Evolutionary conservation across 2,113 vertebrate species (phyloP).

Genomic region (Tursiops truncatus): DNA sequence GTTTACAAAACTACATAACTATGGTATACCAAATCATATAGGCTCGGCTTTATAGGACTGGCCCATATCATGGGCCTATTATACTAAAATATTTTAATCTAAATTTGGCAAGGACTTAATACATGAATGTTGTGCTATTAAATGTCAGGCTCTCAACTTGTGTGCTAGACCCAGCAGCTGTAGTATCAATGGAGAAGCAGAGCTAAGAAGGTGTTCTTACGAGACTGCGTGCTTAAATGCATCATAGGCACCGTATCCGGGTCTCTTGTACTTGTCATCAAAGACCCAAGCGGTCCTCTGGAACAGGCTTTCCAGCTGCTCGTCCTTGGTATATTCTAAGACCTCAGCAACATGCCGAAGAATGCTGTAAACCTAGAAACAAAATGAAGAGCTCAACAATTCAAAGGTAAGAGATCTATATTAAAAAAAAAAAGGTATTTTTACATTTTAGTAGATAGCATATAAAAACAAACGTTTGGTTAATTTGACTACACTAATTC

Average conservation of each 20-base stretch:
- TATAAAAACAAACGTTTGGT: background rate
- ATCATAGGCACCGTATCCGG: conserved; percentile 97
- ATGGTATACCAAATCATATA: background rate
- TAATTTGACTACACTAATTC: background rate
- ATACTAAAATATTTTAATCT: conserved; percentile 26
- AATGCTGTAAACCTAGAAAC: conserved; percentile 95
- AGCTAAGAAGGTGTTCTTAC: conserved; percentile 84
- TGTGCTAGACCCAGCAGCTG: conserved; percentile 6
- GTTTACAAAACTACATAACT: background rate
- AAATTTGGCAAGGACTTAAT: conserved; percentile 35
- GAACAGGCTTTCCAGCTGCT: conserved; percentile 97
- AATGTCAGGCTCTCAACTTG: background rate
- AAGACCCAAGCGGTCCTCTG: conserved; percentile 99
- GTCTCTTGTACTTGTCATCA: conserved; percentile 97
- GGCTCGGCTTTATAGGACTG: background rate
- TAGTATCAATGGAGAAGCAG: background rate
- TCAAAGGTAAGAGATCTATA: background rate
- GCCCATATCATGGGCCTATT: background rate
- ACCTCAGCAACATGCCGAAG: conserved; percentile 98
- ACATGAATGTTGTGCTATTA: background rate
- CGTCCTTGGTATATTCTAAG: conserved; percentile 96
- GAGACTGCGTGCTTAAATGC: conserved; percentile 98
- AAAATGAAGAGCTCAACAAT: conserved; percentile 21
- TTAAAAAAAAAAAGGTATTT: background rate
- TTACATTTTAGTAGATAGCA: background rate